These are phyloP conservation scores for Chelonoidis abingdonii DNA, from an alignment of 2,113 vertebrate species.

Conservation along the genomic window DNA sequence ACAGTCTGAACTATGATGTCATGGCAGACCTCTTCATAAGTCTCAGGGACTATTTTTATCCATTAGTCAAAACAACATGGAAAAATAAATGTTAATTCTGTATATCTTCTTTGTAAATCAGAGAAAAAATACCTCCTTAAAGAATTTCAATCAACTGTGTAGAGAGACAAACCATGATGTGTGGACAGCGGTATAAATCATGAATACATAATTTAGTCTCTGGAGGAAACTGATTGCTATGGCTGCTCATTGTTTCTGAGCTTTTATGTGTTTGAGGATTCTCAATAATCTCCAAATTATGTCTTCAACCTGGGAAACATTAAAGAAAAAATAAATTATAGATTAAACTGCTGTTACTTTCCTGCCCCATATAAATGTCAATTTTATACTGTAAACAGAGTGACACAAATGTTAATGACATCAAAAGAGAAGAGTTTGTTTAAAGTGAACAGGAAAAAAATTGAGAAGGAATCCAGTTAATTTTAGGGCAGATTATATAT, in stretches of 20 bases:
- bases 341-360: neutral
- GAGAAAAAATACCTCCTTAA: constrained; percentile 21
- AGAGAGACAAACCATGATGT: constrained; percentile 6
- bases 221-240: constrained; percentile 23
- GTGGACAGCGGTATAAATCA: constrained; percentile 41
- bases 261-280: constrained; percentile 30
- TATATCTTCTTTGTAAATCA: constrained; percentile 9
- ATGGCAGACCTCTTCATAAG: neutral
- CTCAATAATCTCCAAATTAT: constrained; percentile 44
- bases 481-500: neutral
- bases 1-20: neutral
- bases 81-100: neutral
- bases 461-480: neutral
- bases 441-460: neutral
- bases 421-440: neutral
- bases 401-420: neutral
- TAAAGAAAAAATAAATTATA: neutral
- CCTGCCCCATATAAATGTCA: neutral
- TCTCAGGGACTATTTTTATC: neutral
- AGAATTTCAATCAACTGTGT: neutral
- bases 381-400: neutral
- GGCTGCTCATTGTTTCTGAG: constrained; percentile 33
- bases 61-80: neutral
- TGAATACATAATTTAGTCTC: neutral
- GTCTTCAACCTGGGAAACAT: neutral